These are phyloP conservation scores for Ectemnius cavifrons DNA, from an alignment of 2,888 invertebrate species.

Conservation along the genomic window DNA sequence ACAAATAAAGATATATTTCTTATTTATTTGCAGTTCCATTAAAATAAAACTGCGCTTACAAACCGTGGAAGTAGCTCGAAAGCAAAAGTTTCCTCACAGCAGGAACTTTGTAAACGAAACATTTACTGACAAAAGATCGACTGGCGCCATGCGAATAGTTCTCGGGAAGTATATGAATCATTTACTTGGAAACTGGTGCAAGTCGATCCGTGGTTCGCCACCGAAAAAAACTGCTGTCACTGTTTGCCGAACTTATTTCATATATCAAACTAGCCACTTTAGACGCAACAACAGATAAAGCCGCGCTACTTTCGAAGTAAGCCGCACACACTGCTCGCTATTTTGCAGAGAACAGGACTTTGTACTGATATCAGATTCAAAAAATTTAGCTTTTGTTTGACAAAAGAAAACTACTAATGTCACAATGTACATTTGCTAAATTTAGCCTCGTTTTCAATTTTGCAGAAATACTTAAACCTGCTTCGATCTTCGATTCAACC, in stretches of 20 bases:
- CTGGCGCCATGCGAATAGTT: slow-evolving; percentile 1
- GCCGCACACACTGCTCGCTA: neutral
- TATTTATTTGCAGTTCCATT: no score
- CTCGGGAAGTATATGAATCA: neutral
- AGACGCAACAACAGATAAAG: neutral
- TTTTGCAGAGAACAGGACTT: no score
- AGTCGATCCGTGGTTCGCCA: neutral
- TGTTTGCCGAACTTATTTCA: slow-evolving; percentile 5
- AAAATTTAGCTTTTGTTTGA: no score
- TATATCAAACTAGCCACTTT: neutral
- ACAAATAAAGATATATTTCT: no score
- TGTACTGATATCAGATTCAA: no score
- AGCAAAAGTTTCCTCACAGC: neutral
- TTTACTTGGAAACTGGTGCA: slow-evolving; percentile 4
- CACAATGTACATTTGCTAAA: no score
- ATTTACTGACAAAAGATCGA: neutral
- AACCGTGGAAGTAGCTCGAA: no score
- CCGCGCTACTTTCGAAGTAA: neutral
- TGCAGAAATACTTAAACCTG: no score
- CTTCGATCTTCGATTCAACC: no score
- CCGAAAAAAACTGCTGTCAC: neutral
- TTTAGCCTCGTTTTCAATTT: no score
- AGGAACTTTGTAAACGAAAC: neutral
- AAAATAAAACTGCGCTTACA: no score
- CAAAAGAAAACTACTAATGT: no score